Evolutionary conservation across 1,140 invertebrate species (phyloP).

Genomic region (Euura saliciscinereae): DNA sequence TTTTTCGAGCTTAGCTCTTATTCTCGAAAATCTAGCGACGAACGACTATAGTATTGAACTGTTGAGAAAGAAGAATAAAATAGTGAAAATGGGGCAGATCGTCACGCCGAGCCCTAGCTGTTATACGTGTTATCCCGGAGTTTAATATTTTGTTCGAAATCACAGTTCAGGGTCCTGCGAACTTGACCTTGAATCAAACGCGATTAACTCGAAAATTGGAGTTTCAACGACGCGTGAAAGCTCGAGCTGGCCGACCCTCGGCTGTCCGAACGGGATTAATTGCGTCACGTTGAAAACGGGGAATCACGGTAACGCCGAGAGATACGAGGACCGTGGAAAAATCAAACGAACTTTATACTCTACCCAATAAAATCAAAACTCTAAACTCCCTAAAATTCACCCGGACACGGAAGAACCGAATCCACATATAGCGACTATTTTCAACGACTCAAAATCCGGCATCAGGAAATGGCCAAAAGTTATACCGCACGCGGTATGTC

Average conservation of each 20-base stretch:
- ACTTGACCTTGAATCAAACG: slow-evolving; percentile 6
- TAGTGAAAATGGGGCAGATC: too few species aligned
- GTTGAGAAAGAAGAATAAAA: too few species aligned
- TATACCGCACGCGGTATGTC: background rate
- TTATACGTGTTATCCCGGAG: too few species aligned
- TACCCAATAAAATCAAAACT: background rate
- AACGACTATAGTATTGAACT: too few species aligned
- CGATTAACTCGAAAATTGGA: slow-evolving; percentile 1
- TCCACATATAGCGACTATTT: background rate
- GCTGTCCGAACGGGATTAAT: background rate
- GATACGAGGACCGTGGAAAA: too few species aligned
- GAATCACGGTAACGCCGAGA: background rate
- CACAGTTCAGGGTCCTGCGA: background rate
- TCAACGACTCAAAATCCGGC: background rate
- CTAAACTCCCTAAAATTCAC: background rate
- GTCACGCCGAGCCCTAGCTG: too few species aligned
- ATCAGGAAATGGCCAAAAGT: background rate
- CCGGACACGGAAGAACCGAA: background rate
- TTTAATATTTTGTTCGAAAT: too few species aligned
- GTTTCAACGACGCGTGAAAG: slow-evolving; percentile 4
- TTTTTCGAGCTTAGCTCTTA: too few species aligned
- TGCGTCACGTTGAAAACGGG: slow-evolving; percentile 3
- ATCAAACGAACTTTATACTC: too few species aligned
- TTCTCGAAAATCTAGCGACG: too few species aligned
- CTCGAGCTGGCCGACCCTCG: background rate